Base-by-base conservation (phyloP, 2,113 vertebrate genomes). In the Amblyornis subalaris region DNA sequence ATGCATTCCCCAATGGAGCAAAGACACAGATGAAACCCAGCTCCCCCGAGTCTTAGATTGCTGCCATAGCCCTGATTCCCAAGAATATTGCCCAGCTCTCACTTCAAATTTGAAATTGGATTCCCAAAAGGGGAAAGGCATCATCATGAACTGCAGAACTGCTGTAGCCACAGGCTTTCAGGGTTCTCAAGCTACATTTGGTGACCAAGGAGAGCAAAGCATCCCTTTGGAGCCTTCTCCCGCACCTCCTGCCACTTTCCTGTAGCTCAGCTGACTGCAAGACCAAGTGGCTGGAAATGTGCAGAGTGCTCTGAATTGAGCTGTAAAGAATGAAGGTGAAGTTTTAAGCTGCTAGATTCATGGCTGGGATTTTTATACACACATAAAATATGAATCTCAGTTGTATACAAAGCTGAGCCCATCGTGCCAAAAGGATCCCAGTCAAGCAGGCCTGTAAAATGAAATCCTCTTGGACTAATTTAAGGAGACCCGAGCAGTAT, bases 401-500 rank as follows among this genome's bases (percentile, higher is more conserved):
- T 96, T 97, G 98, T 98, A 96, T 96, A 98, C 97, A 97, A 98
- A 97, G 97, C 97, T 97, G 97, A 98, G 96, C 95, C 97, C 97
- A 95, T 98, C 92, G 91, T 97, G 97, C 96, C 96, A 87, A 97
- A 98, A 97, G 97, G 97, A 97, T 97, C 97, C 98, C 95, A 97
- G 97, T 98, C 97, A 98, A 98, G 97, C 97, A 98, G 97, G 92
- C 97, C 97, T 96, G 97, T 98, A 98, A 98, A 98, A 97, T 96
- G 97, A 98, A 98, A 97, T 97, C 98, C 98, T 98, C 96, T 96
- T 8, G 98, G 98, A 97, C 97, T 97, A 97, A 97, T 98, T 98
- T 97, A 97, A 98, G 89, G 97, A 98, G 97, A 98, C 97, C 96
- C 11, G 12, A 96, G 96, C 96, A 95, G 89, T 96, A 98, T 98